Base-by-base conservation (phyloP, 2,113 vertebrate species). In the Illadopsis cleaveri region DNA sequence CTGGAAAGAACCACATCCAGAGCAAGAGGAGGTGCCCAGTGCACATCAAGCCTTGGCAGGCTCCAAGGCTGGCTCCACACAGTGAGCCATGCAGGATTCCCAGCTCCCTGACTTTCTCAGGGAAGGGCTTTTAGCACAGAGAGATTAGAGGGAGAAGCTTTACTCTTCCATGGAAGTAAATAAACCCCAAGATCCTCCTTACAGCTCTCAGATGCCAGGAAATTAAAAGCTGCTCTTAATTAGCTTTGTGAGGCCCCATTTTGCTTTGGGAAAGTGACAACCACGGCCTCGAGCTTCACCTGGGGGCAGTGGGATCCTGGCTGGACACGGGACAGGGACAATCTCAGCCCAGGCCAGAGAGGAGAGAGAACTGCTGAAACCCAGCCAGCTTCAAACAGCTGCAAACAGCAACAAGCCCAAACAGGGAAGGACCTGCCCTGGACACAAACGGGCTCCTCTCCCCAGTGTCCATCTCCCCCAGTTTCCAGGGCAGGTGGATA, bases 151-250 rank as follows among this genome's bases (percentile, higher is more conserved):
- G 42, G 42, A 88, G 66, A 77, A 80, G 92, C 91, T 81, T 81
- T 68, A 31, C 80, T 86, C 80, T 61, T 81, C 85, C 54, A 15
- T 51, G n/a, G 60, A 58, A 91, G 80, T 51, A 76, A 82, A 90
- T 28, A 94, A 79, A 82, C 18, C 66, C 78, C n/a, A 35, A 64
- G 82, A 86, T 92, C 85, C 91, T 96, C 82, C 77, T 42, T 8
- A 42, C 77, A 76, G 48, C 76, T 25, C 73, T 61, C 87, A 58
- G 53, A 89, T 89, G 75, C 58, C 89, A 89, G 88, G 69, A 96
- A 94, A 95, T 94, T 71, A 92, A 95, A 92, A 93, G 80, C 93
- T 93, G 86, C 94, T 93, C 57, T 92, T 92, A 92, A 94, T 96
- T 93, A 96, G 90, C 68, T 93, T 64, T 68, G 62, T 1, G 1